Base-by-base conservation (phyloP, 2,113 vertebrate species). In the Gopherus evgoodei region DNA sequence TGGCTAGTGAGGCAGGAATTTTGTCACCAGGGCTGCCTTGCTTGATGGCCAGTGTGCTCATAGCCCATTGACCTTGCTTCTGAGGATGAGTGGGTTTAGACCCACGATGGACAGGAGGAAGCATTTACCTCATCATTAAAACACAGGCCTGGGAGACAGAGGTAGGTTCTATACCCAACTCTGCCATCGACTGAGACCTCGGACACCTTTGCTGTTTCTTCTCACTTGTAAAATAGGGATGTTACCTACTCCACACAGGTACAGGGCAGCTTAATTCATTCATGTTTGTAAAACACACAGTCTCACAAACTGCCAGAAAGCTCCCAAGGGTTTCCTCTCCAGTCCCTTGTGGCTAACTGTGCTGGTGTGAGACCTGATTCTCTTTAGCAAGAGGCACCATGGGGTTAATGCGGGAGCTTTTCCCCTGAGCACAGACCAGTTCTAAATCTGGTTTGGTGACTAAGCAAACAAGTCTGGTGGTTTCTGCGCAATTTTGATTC, bases 381-480 rank as follows among this genome's bases (percentile, higher is more conserved):
- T 1, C 1, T 75, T 53, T 29, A 0, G 0, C 81, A 2, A 0
- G 2, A 2, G 89, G 57, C 94, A 90, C 54, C 16, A 54, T 57
- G 29, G 1, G 1, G 91, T 93, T 90, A 91, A 92, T 0, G 0
- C 0, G 0, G 42, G 8, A 83, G 11, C 90, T 89, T 52, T 83
- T 95, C 86, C 85, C 31, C 88, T 22, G 38, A 31, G n/a, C 44
- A 1, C 42, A 25, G 89, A 5, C 90, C 87, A 1, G 0, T 80
- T 86, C 56, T 83, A 94, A 97, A 25, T 93, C 97, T 96, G 91
- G 97, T 96, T 87, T 81, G 91, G 96, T 96, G 81, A 84, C 95
- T 95, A 95, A 91, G 24, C 50, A 85, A 97, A 96, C 96, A 0
- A 93, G 95, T 96, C 94, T 78, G 97, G 94, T 93, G 96, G 94